These are phyloP conservation scores for Rousettus leschenaultii DNA, from an alignment of 2,113 vertebrate genomes.

Conservation along the genomic window DNA sequence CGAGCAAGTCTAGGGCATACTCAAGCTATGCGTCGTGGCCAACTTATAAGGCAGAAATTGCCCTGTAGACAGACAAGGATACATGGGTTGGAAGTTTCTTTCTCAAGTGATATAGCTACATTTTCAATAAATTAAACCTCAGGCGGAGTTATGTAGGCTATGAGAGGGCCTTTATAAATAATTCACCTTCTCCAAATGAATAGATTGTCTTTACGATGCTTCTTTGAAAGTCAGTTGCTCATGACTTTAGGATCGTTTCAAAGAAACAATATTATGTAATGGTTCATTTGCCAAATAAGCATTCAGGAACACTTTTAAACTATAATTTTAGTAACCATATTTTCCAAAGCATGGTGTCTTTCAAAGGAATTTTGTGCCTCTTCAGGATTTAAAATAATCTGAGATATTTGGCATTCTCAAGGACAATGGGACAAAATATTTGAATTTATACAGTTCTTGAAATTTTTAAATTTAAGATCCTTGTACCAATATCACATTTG, in stretches of 20 bases:
- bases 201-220: not conserved
- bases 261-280: not conserved
- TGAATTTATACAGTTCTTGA: not conserved
- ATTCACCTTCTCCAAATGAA: not conserved
- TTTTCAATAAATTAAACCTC: not conserved
- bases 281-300: not conserved
- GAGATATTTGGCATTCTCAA: not conserved
- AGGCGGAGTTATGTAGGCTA: not conserved
- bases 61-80: not conserved
- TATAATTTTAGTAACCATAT: not conserved
- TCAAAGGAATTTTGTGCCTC: not conserved
- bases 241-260: not conserved
- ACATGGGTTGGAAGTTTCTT: not conserved
- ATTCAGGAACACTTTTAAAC: not conserved
- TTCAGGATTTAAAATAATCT: constrained; percentile 14
- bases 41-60: not conserved
- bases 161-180: not conserved
- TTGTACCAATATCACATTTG: not conserved
- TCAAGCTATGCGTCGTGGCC: not conserved
- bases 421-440: not conserved
- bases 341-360: not conserved
- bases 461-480: not conserved
- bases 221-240: not conserved
- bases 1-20: not conserved
- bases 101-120: not conserved